These are phyloP conservation scores for Zophobas morio DNA, from an alignment of 1,140 invertebrate genomes.

Conservation along the genomic window DNA sequence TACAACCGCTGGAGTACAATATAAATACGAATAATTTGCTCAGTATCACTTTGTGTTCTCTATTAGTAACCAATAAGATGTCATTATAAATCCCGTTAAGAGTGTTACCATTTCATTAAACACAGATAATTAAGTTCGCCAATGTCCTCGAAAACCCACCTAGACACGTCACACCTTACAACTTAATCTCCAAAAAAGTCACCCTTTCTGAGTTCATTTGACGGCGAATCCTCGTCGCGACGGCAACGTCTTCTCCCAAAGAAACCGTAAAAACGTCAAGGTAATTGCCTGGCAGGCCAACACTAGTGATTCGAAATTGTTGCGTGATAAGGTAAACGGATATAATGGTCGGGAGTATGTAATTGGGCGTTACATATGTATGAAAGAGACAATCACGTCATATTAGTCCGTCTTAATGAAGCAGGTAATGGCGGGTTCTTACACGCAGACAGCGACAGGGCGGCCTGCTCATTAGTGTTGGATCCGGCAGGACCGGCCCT, in stretches of 20 bases:
- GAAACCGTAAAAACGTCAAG: conserved; percentile 22
- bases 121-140: too few species aligned
- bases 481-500: conserved; percentile 39
- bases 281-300: conserved; percentile 23
- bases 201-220: too few species aligned
- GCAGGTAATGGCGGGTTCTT: conserved; percentile 60
- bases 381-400: conserved; percentile 62
- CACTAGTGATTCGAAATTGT: conserved; percentile 48
- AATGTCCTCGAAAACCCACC: too few species aligned
- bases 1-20: too few species aligned
- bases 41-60: too few species aligned
- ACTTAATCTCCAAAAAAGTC: too few species aligned
- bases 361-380: conserved; percentile 61
- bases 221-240: conserved; percentile 6
- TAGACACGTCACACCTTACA: too few species aligned
- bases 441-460: conserved; percentile 58
- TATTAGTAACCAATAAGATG: too few species aligned
- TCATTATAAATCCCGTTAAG: too few species aligned
- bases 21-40: too few species aligned
- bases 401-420: conserved; percentile 63
- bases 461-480: conserved; percentile 57
- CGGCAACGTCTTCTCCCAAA: neutral
- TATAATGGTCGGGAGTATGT: conserved; percentile 59
- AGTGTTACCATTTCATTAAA: too few species aligned
- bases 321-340: conserved; percentile 61